These are phyloP conservation scores for Callipepla squamata DNA, from an alignment of 2,113 vertebrate genomes.

Conservation along the genomic window DNA sequence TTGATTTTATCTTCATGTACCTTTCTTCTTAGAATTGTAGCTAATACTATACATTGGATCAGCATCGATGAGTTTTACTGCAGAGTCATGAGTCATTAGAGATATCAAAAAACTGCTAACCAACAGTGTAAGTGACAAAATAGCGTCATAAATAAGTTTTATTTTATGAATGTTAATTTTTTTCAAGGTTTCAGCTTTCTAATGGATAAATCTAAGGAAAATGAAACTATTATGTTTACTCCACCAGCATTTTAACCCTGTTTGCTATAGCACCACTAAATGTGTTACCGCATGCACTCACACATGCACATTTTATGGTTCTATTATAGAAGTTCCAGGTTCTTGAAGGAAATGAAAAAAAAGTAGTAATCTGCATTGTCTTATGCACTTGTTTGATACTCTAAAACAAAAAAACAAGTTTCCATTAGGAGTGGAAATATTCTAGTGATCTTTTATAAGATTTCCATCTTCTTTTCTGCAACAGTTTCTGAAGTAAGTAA, in stretches of 20 bases:
- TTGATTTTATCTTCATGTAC: not conserved
- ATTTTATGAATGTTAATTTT: not conserved
- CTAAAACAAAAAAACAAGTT: not conserved
- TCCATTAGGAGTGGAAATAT: not conserved
- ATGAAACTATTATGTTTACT: not conserved
- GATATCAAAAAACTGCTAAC: not conserved
- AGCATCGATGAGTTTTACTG: not conserved
- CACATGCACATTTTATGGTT: not conserved
- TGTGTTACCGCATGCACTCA: not conserved
- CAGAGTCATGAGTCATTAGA: not conserved
- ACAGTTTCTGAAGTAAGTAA: not conserved
- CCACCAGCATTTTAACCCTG: not conserved
- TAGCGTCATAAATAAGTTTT: not conserved
- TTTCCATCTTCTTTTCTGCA: slow-evolving; percentile 32
- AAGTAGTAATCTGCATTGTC: not conserved
- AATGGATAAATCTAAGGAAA: not conserved
- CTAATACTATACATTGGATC: not conserved
- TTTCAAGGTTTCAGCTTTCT: not conserved
- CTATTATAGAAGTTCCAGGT: not conserved
- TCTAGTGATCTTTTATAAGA: not conserved
- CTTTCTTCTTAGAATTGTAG: not conserved
- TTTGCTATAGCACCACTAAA: not conserved
- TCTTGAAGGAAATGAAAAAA: not conserved
- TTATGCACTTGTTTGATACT: not conserved
- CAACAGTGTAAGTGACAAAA: not conserved